phyloP scores from a whole-genome alignment of 2,113 vertebrate species.

The Raja brachyura region DNA sequence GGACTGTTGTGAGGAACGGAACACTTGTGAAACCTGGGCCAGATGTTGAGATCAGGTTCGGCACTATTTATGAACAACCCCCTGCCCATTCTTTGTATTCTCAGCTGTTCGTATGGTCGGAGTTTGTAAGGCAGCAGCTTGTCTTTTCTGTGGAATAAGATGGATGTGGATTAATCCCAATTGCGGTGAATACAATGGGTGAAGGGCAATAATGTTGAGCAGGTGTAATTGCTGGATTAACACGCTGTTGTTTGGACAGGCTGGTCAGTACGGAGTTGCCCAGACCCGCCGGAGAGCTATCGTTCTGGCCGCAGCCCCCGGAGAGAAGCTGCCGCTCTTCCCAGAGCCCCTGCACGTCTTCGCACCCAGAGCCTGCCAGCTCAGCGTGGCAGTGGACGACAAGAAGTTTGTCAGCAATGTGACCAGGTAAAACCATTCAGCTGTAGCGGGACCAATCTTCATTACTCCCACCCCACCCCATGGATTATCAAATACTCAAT shows the following conservation, averaged over 20 bases:
- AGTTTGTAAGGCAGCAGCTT: not conserved
- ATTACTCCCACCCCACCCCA: not conserved
- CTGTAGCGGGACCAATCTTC: not conserved
- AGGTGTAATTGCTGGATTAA: not conserved
- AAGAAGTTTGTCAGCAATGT: constrained; percentile 88
- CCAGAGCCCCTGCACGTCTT: constrained; percentile 89
- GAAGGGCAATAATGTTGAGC: not conserved
- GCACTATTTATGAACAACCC: not conserved
- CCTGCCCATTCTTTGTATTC: not conserved
- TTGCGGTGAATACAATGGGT: not conserved
- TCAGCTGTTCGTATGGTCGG: not conserved
- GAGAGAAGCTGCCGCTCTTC: constrained; percentile 82
- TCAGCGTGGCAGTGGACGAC: constrained; percentile 85
- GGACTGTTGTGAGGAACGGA: too few relatives aligned
- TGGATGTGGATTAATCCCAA: not conserved
- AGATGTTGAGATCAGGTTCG: too few relatives aligned
- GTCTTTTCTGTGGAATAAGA: not conserved
- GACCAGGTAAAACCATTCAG: constrained; percentile 63
- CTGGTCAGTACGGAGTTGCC: constrained; percentile 87
- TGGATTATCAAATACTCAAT: too few relatives aligned
- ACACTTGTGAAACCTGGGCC: too few relatives aligned
- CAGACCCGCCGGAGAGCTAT: constrained; percentile 88
- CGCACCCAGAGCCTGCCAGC: constrained; percentile 80
- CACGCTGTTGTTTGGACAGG: constrained; percentile 51
- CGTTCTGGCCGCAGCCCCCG: constrained; percentile 79